phyloP scores from a whole-genome alignment of 2,797 vertebrate species.

The Spea hammondii region DNA sequence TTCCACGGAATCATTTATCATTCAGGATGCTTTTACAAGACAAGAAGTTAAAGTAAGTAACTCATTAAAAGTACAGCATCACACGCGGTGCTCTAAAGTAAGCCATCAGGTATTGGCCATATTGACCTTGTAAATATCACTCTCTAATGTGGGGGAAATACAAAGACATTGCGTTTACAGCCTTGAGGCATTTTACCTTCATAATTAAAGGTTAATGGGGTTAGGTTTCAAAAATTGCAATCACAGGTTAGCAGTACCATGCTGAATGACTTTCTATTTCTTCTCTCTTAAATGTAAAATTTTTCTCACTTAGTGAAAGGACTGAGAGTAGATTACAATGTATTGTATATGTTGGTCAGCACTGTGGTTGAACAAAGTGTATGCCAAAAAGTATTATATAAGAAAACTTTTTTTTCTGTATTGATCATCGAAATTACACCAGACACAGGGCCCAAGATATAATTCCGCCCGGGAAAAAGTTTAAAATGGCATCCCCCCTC shows the following conservation, averaged over 20 bases:
- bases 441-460: too few species aligned
- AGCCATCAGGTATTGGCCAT: slow-evolving; percentile 40
- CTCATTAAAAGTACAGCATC: slow-evolving; percentile 45
- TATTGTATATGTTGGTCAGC: neutral
- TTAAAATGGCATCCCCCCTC: too few species aligned
- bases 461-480: too few species aligned
- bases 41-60: slow-evolving; percentile 32
- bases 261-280: slow-evolving; percentile 45
- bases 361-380: too few species aligned
- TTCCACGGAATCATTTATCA: slow-evolving; percentile 45
- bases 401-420: too few species aligned
- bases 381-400: too few species aligned
- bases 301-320: slow-evolving; percentile 55
- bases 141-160: slow-evolving; percentile 25
- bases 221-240: slow-evolving; percentile 52
- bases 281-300: slow-evolving; percentile 51
- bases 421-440: too few species aligned
- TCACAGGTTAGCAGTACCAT: neutral
- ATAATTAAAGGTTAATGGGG: slow-evolving; percentile 55
- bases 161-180: slow-evolving; percentile 47
- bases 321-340: slow-evolving; percentile 44
- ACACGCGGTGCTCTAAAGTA: slow-evolving; percentile 53
- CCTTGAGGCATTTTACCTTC: slow-evolving; percentile 42
- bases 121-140: slow-evolving; percentile 38
- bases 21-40: slow-evolving; percentile 25